Evolutionary conservation across 1,140 invertebrate species (phyloP), one percentile per base, ranked within the genome.

Genomic region (Drosophila murphyi): DNA sequence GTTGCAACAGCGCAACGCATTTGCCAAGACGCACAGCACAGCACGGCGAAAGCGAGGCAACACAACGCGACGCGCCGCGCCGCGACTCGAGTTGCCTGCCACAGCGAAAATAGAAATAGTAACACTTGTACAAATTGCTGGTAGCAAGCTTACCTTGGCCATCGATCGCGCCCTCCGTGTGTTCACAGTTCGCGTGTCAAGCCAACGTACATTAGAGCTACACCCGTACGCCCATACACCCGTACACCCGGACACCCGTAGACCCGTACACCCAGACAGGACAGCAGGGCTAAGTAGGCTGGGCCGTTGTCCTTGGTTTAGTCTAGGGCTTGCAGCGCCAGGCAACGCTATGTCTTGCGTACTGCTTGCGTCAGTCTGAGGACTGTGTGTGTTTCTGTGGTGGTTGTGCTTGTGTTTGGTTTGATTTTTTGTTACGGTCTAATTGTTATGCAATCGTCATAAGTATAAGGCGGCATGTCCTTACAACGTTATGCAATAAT

Each of bases 401-500:
- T 28, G 12, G 5, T 8, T 67, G 54, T 34, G 52, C 41, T 43
- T 31, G 32, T 47, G 45, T 59, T 29, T 62, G 35, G 20, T 20
- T 20, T 28, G 63, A 48, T 8, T n/a, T 68, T 5, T n/a, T 87
- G 54, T 55, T 82, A 83, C 76, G 70, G 67, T 62, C 78, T 86
- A 87, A 86, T 86, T 68, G 83, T 86, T 86, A 86, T 86, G 82
- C 79, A 86, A 86, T 79, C 72, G 76, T 48, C 52, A 90, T 47
- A 61, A 86, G 64, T 47, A 45, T 41, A 73, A 64, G 39, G 61
- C 7, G 71, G 72, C 78, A 92, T 92, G 91, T 92, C 86, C 80
- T 73, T 91, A 28, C 90, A 91, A 78, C 74, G 78, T 78, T 91
- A 90, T 76, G 91, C 89, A 79, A 81, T 92, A 72, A 79, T 92